Conservation (phyloP, 2,888 invertebrate species). For the Dasysyrphus tricinctus region DNA sequence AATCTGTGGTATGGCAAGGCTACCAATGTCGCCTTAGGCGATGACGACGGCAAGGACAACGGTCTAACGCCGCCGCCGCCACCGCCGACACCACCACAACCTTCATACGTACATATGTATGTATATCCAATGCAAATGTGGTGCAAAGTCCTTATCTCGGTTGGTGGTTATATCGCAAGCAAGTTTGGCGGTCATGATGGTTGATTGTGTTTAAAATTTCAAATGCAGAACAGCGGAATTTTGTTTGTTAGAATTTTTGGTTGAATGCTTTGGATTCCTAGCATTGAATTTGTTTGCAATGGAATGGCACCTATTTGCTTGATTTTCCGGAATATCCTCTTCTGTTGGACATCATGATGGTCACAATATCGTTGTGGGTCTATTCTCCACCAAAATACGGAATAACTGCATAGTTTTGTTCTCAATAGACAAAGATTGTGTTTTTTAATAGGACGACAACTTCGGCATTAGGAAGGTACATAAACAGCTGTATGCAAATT, state of each 20-base stretch:
- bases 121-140: conserved; percentile 40
- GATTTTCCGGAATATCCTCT: conserved; percentile 3
- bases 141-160: conserved; percentile 23
- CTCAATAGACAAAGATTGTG: neutral
- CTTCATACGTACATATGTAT: no score
- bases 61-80: conserved; percentile 19
- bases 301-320: conserved; percentile 16
- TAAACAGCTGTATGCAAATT: neutral
- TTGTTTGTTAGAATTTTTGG: conserved; percentile 49
- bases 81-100: no score
- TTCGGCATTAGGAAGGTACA: neutral
- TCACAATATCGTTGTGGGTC: neutral
- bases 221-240: conserved; percentile 30
- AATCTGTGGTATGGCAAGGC: conserved; percentile 13
- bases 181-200: conserved; percentile 32
- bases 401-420: neutral
- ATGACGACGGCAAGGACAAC: conserved; percentile 36
- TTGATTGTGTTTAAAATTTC: conserved; percentile 26
- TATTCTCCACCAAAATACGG: neutral
- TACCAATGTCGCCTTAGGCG: conserved; percentile 20
- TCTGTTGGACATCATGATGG: neutral
- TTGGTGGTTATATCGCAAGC: neutral
- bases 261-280: conserved; percentile 57
- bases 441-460: neutral
- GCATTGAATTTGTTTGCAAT: conserved; percentile 15